Conservation (phyloP, 1,140 invertebrate genomes). For the Pemphigus obesinymphae region DNA sequence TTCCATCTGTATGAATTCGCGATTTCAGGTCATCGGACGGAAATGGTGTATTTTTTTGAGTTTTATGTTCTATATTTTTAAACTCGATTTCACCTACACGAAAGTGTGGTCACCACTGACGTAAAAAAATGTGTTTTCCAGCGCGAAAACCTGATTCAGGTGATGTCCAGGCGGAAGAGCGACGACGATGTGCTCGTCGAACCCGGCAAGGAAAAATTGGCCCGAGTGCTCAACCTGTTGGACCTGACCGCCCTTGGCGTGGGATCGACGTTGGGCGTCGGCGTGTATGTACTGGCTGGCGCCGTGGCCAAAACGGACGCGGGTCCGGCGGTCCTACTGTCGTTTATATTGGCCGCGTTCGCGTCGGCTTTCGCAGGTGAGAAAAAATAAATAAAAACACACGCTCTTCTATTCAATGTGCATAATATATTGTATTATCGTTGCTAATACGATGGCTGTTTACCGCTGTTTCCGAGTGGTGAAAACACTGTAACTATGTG, state of each 20-base stretch:
- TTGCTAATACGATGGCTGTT: no score
- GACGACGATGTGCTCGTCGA: neutral
- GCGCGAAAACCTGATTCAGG: conserved; percentile 38
- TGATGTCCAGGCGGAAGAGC: conserved; percentile 43
- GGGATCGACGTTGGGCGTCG: conserved; percentile 82
- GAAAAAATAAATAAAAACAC: conserved; percentile 42
- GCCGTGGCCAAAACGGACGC: conserved; percentile 76
- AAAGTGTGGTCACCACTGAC: no score
- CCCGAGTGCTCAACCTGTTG: conserved; percentile 67
- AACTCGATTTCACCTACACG: no score
- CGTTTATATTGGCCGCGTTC: conserved; percentile 83
- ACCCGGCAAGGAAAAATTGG: conserved; percentile 54
- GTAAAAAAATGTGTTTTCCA: no score
- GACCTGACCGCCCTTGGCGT: conserved; percentile 80
- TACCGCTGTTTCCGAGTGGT: no score
- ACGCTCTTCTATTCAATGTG: no score
- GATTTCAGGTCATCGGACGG: no score
- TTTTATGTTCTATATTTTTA: no score
- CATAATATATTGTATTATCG: no score
- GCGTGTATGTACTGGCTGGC: conserved; percentile 87
- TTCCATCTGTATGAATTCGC: no score
- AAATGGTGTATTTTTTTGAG: no score
- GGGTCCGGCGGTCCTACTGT: conserved; percentile 80
- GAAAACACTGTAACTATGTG: no score
- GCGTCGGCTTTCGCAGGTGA: conserved; percentile 83